phyloP scores from a whole-genome alignment of 2,797 vertebrate species.

The Microctenopoma lineatum region DNA sequence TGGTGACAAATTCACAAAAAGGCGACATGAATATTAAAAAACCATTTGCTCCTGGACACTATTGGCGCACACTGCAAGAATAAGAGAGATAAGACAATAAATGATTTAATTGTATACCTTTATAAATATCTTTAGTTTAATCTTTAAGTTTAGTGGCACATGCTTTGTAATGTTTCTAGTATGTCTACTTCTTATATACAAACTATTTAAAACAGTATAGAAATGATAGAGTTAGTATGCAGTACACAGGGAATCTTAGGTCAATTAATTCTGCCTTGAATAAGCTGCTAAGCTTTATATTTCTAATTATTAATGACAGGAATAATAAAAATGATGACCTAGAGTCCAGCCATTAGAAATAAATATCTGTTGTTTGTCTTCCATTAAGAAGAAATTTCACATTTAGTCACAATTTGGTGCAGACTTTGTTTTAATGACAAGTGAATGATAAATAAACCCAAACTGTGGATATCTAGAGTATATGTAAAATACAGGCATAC shows the following conservation, averaged over 20 bases:
- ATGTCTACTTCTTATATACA: background rate
- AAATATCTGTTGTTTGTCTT: constrained; percentile 9
- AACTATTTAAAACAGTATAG: background rate
- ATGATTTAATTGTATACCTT: background rate
- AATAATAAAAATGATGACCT: constrained; percentile 10
- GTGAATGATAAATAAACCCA: constrained; percentile 20
- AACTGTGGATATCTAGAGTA: constrained; percentile 13
- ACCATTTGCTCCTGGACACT: background rate
- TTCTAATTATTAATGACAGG: constrained; percentile 22
- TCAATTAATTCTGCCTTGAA: background rate
- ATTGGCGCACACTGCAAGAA: background rate
- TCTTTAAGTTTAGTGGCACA: background rate
- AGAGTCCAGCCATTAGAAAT: constrained; percentile 26
- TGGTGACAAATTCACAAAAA: background rate
- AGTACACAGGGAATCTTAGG: background rate
- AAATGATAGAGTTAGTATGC: background rate
- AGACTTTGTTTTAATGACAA: constrained; percentile 14
- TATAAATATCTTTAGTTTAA: background rate
- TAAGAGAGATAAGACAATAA: background rate
- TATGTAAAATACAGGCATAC: constrained; percentile 13
- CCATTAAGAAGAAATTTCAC: constrained; percentile 29
- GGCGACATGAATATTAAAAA: too few species aligned
- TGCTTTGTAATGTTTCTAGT: background rate
- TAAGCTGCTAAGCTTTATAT: constrained; percentile 12
- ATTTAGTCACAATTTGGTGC: constrained; percentile 27